phyloP scores from a whole-genome alignment of 2,797 vertebrate genomes.

The Rhabdomys pumilio region DNA sequence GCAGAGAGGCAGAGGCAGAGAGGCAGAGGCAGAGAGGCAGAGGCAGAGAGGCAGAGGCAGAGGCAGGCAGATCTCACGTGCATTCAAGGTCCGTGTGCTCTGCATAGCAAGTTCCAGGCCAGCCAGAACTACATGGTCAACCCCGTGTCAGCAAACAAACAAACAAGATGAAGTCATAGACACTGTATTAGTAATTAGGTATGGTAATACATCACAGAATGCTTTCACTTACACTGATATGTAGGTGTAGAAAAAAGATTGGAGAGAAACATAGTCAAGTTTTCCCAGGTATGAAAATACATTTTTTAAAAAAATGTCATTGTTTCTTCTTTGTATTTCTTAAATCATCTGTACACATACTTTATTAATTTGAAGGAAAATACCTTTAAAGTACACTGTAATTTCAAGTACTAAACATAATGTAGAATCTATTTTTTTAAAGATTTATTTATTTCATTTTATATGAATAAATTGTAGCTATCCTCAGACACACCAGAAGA shows the following conservation, averaged over 20 bases:
- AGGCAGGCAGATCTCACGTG: not conserved
- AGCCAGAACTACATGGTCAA: not conserved
- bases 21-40: too few relatives aligned
- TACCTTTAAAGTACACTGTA: conserved; percentile 6
- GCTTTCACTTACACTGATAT: conserved; percentile 16
- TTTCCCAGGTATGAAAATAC: not conserved
- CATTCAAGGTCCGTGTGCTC: not conserved
- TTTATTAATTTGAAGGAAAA: conserved; percentile 57
- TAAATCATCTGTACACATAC: conserved; percentile 17
- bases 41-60: not conserved
- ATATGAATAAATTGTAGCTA: not conserved
- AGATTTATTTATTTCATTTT: not conserved
- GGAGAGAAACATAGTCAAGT: conserved; percentile 25
- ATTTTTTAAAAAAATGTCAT: conserved; percentile 40
- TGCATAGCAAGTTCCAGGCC: not conserved
- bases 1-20: too few relatives aligned
- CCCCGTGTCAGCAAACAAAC: not conserved
- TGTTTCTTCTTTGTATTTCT: conserved; percentile 58
- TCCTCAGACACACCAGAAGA: not conserved
- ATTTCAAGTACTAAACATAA: conserved; percentile 58
- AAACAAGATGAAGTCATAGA: not conserved
- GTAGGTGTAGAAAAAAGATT: conserved; percentile 30
- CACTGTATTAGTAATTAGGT: conserved; percentile 17
- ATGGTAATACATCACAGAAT: not conserved
- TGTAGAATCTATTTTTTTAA: not conserved